Conservation (phyloP, 1,140 invertebrate genomes). For the Lasioglossum baleicum region DNA sequence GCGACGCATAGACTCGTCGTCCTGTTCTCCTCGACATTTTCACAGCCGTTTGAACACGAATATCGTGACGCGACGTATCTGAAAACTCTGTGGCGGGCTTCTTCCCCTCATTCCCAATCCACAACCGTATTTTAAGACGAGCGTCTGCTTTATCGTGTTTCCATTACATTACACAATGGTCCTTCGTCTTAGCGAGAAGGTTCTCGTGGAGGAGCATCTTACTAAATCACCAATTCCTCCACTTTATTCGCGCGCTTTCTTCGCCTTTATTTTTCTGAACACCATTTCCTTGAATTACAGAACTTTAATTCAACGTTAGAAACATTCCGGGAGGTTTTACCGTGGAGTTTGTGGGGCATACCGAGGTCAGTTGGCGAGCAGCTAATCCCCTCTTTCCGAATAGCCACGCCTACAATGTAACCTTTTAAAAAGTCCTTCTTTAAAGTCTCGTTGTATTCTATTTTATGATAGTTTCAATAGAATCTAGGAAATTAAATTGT, state of each 20-base stretch:
- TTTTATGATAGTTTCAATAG: too few relatives aligned
- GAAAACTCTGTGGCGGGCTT: background rate
- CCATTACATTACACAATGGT: constrained; percentile 4
- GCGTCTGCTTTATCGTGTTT: constrained; percentile 10
- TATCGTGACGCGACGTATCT: background rate
- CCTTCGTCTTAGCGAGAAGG: background rate
- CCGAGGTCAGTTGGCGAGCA: too few relatives aligned
- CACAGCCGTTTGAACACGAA: constrained; percentile 1
- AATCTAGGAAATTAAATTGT: too few relatives aligned
- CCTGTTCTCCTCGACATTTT: constrained; percentile 1
- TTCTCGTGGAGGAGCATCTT: background rate
- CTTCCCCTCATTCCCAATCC: background rate
- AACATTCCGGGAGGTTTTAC: too few relatives aligned
- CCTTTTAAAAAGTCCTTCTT: too few relatives aligned
- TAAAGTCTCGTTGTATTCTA: too few relatives aligned
- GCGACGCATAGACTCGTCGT: background rate
- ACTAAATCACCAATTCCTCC: background rate
- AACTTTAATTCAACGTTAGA: too few relatives aligned
- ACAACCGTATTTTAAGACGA: background rate
- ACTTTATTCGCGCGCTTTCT: background rate
- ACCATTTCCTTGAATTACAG: background rate
- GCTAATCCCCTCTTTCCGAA: too few relatives aligned
- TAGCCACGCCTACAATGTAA: too few relatives aligned
- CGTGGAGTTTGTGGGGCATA: too few relatives aligned
- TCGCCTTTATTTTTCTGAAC: background rate